Evolutionary conservation across 2,888 invertebrate species (phyloP).

Genomic region (Apamea crenata): DNA sequence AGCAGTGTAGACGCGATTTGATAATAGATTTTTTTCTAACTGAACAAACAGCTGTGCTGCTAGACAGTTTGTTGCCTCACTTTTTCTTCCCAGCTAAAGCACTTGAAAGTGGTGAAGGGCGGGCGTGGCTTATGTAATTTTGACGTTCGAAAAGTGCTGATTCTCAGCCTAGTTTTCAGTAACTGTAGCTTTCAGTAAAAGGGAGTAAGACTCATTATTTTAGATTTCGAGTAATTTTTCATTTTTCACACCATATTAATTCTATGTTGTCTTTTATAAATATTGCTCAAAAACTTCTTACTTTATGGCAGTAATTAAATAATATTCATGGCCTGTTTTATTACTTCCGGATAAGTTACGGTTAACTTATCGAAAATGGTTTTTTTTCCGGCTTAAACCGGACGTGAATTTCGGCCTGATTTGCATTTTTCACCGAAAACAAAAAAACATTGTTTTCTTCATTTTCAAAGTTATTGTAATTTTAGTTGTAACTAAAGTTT

Average conservation of each 20-base stretch:
- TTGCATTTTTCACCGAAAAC: not conserved
- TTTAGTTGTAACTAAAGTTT: not conserved
- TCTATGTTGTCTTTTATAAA: conserved; percentile 38
- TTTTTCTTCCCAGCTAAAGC: too few species aligned
- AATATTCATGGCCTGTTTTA: conserved; percentile 6
- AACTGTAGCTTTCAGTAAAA: not conserved
- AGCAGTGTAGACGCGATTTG: too few species aligned
- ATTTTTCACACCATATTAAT: conserved; percentile 7
- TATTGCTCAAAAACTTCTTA: conserved; percentile 31
- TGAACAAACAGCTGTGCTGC: too few species aligned
- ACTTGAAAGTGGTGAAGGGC: too few species aligned
- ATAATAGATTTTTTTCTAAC: too few species aligned
- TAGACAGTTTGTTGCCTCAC: too few species aligned
- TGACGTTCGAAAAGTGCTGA: too few species aligned
- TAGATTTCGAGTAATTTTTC: conserved; percentile 9
- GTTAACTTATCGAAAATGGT: not conserved
- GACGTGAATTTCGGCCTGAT: not conserved
- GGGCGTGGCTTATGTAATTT: too few species aligned
- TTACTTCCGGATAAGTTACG: not conserved
- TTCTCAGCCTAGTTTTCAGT: not conserved
- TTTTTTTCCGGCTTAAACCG: not conserved
- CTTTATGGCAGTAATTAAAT: conserved; percentile 35
- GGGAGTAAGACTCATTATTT: not conserved
- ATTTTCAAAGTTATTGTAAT: too few species aligned
- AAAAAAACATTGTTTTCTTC: not conserved